Base-by-base conservation (phyloP, 1,140 invertebrate species). In the Sitobion miscanthi region DNA sequence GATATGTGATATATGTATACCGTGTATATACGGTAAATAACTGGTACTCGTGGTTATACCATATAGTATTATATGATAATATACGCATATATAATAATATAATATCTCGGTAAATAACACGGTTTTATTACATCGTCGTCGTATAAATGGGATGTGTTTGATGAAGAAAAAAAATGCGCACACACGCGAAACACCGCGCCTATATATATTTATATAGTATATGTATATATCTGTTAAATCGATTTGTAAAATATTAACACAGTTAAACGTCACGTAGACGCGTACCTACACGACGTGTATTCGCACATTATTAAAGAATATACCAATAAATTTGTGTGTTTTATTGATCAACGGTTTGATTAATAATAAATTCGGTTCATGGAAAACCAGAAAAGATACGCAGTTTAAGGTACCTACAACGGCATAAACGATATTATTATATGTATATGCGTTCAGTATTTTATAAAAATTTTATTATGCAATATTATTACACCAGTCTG, bases 231-330 rank as follows among this genome's bases (percentile, higher is more conserved):
- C 2, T 42, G 42, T 42, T 42, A n/a, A n/a, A 77, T 77, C 62
- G 62, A 77, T 77, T 77, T 35, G 30, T 77, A n/a, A n/a, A 77
- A 77, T 77, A 77, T 77, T 77, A 77, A 77, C 62, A n/a, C 14
- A 23, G 62, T 77, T 77, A 77, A 77, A 77, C 62, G 62, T 77
- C 62, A 77, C 62, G 62, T 69, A n/a, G 54, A 25, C 23, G 54
- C 23, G 54, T 11, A 30, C 3, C 9, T 69, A n/a, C 30, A 20
- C 25, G 11, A 20, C 62, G 62, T 77, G 62, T n/a, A 77, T 77
- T 77, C 62, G 62, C 62, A 77, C 62, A n/a, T 77, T 77, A n/a
- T 77, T 35, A 77, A 77, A 77, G 62, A 77, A 77, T 77, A 62
- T 62, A 77, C 62, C 30, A n/a, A 77, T 77, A 77, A 77, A 77